phyloP scores from a whole-genome alignment of 2,797 vertebrate species.

The Gastrophryne carolinensis region DNA sequence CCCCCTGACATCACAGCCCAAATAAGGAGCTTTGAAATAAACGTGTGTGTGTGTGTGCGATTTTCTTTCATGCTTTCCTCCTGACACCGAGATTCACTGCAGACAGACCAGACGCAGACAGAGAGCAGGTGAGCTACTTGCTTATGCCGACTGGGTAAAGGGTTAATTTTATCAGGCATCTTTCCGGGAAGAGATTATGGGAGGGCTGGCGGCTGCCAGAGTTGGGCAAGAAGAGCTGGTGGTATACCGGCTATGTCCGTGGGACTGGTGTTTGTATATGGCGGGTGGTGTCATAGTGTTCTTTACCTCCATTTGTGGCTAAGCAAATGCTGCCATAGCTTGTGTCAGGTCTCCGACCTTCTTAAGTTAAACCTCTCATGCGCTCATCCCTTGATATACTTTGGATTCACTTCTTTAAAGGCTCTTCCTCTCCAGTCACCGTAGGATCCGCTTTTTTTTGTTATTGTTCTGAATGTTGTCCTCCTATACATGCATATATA shows the following conservation, averaged over 20 bases:
- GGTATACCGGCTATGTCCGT: neutral
- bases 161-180: slow-evolving; percentile 32
- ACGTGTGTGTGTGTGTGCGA: slow-evolving; percentile 60
- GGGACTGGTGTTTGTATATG: neutral
- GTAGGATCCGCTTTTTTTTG: too few relatives aligned
- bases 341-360: neutral
- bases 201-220: slow-evolving; percentile 13
- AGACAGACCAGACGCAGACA: slow-evolving; percentile 28
- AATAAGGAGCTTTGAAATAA: slow-evolving; percentile 79
- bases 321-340: neutral
- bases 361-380: neutral
- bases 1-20: slow-evolving; percentile 81
- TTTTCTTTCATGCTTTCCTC: slow-evolving; percentile 52
- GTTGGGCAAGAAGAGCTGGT: slow-evolving; percentile 3
- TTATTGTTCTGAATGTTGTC: too few relatives aligned
- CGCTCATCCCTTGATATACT: neutral
- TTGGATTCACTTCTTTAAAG: neutral
- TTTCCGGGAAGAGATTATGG: slow-evolving; percentile 26
- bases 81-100: slow-evolving; percentile 38
- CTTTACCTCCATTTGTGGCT: neutral
- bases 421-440: neutral
- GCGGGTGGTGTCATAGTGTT: neutral
- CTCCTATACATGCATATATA: too few relatives aligned
- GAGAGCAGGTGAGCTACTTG: slow-evolving; percentile 35
- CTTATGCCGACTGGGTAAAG: neutral